Conservation (phyloP, 2,888 invertebrate species). For the Pristionchus japonicus region DNA sequence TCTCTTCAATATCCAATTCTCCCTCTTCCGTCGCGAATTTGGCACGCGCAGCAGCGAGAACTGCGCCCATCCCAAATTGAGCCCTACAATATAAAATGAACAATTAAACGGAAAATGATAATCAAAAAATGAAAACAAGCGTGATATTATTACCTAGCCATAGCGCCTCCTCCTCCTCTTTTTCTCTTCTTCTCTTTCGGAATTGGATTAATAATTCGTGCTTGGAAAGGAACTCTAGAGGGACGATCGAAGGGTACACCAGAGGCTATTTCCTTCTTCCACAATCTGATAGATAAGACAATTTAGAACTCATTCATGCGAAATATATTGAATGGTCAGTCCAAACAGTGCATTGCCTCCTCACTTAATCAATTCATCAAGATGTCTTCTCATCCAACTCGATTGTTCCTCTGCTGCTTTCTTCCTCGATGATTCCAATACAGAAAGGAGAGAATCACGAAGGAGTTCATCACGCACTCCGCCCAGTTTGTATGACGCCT, state of each 20-base stretch:
- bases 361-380: conserved; percentile 41
- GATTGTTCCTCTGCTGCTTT: neutral
- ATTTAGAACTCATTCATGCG: too few relatives aligned
- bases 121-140: too few relatives aligned
- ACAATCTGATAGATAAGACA: too few relatives aligned
- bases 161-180: conserved; percentile 43
- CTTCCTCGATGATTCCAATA: conserved; percentile 2
- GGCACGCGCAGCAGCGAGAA: conserved; percentile 36
- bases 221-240: conserved; percentile 57
- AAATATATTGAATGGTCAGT: too few relatives aligned
- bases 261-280: conserved; percentile 58
- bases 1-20: conserved; percentile 45
- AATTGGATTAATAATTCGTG: conserved; percentile 40
- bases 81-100: too few relatives aligned
- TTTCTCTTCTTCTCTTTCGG: conserved; percentile 31
- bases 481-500: conserved; percentile 24
- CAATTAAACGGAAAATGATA: too few relatives aligned
- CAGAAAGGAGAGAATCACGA: neutral
- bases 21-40: conserved; percentile 46
- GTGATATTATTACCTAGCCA: too few relatives aligned
- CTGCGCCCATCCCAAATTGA: conserved; percentile 18
- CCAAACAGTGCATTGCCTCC: too few relatives aligned
- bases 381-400: conserved; percentile 45
- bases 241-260: conserved; percentile 53
- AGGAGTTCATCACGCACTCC: conserved; percentile 34